Base-by-base conservation (phyloP, 2,797 vertebrate species). In the Odontamblyopus lacepedii region DNA sequence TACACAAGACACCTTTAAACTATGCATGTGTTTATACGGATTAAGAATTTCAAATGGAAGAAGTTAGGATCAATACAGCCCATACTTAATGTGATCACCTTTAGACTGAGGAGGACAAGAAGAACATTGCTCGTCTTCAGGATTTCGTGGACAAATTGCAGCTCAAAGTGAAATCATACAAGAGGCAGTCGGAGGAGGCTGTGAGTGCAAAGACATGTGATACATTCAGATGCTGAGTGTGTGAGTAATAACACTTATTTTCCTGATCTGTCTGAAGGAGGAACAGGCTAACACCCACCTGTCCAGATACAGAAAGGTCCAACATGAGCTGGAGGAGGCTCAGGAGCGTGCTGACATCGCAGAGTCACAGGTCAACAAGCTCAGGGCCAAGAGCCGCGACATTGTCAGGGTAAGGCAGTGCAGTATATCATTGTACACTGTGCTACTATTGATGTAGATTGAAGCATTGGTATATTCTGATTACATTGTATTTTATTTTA, bases 111-210 rank as follows among this genome's bases (percentile, higher is more conserved):
- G 96, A 98, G 88, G 96, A 97, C 84, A 91, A 93, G 81, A 97
- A 96, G 92, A 97, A 96, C 71, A 76, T 96, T 4, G 84, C 89
- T 53, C 92, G 95, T 72, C 95, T 97, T 71, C 96, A 97, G 70
- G 95, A 96, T 82, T 91, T 97, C 71, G 95, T 97, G 69, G 95
- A 97, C 89, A 97, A 97, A 81, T 91, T 97, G 76, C 96, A 97
- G 72, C 78, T 96, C 61, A 97, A 97, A 87, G 94, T 97, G 86
- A 98, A 97, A 69, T 77, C 95, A 81, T 97, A 96, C 83, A 97
- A 97, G 93, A 94, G 96, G 75, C 95, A 95, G 86, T 88, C 95
- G 63, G 96, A 97, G 81, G 96, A 97, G 55, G 75, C 95, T 85
- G 96, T 98, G 85, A 96, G 97, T 96, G 77, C 61, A 63, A 38